phyloP scores from a whole-genome alignment of 1,140 invertebrate species.

The Schmidtea mediterranea region DNA sequence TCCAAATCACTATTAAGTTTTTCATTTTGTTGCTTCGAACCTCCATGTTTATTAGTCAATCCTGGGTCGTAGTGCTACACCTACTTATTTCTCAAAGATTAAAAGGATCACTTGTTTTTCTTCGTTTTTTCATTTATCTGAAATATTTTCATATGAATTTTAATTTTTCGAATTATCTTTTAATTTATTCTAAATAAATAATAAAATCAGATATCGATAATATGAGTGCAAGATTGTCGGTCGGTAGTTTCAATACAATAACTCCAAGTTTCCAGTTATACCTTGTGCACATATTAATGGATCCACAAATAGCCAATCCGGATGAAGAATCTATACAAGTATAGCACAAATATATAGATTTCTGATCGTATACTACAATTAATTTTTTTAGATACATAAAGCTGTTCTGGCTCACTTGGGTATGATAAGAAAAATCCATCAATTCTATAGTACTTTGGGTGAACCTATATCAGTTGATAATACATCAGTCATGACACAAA shows the following conservation, averaged over 20 bases:
- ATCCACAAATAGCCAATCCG: constrained; percentile 15
- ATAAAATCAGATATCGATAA: constrained; percentile 21
- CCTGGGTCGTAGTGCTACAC: too few species aligned
- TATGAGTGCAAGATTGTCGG: too few species aligned
- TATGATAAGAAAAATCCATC: constrained; percentile 19
- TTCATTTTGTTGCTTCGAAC: too few species aligned
- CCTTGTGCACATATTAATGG: constrained; percentile 13
- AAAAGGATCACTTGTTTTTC: too few species aligned
- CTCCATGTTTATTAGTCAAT: too few species aligned
- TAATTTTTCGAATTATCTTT: too few species aligned
- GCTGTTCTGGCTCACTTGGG: constrained; percentile 20
- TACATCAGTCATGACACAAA: constrained; percentile 22
- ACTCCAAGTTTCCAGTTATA: constrained; percentile 23
- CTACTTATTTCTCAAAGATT: too few species aligned
- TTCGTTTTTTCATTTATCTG: too few species aligned
- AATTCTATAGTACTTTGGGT: constrained; percentile 22
- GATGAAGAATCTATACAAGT: constrained; percentile 22
- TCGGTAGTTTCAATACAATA: constrained; percentile 18
- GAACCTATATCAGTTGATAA: constrained; percentile 24
- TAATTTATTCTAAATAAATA: too few species aligned
- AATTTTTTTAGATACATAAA: constrained; percentile 15
- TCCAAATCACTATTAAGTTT: too few species aligned
- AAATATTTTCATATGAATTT: too few species aligned
- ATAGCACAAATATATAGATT: not conserved
- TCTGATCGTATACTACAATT: not conserved